Evolutionary conservation across 2,113 vertebrate species (phyloP).

Genomic region (Otis tarda): DNA sequence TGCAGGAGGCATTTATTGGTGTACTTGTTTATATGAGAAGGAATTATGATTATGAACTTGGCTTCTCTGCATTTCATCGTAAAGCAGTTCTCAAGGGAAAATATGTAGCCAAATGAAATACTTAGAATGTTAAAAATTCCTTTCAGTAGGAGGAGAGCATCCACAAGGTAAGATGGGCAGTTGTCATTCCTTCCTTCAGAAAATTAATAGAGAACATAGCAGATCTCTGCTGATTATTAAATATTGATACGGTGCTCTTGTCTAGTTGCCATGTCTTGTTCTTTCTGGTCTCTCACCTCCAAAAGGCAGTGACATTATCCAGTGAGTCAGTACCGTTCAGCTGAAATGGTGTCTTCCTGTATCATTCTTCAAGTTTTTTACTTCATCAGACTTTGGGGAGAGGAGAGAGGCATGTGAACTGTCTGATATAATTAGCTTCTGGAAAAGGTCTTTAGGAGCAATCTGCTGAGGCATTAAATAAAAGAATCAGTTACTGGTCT

Average conservation of each 20-base stretch:
- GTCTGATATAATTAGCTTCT: not conserved
- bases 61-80: not conserved
- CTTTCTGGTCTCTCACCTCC: not conserved
- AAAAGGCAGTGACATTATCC: not conserved
- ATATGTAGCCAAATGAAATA: not conserved
- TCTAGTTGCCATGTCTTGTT: not conserved
- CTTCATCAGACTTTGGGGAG: not conserved
- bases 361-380: rapidly evolving
- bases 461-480: not conserved
- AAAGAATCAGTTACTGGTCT: not conserved
- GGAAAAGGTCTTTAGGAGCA: not conserved
- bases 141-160: not conserved
- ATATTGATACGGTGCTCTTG: not conserved
- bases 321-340: not conserved
- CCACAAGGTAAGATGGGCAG: not conserved
- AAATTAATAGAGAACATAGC: not conserved
- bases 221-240: not conserved
- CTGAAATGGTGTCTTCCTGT: not conserved
- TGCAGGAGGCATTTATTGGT: not conserved
- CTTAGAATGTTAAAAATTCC: not conserved
- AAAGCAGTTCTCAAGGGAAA: not conserved
- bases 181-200: not conserved
- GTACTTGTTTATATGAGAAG: not conserved
- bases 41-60: not conserved
- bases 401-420: not conserved